phyloP scores from a whole-genome alignment of 2,113 vertebrate genomes.

The Catharus bicknelli region DNA sequence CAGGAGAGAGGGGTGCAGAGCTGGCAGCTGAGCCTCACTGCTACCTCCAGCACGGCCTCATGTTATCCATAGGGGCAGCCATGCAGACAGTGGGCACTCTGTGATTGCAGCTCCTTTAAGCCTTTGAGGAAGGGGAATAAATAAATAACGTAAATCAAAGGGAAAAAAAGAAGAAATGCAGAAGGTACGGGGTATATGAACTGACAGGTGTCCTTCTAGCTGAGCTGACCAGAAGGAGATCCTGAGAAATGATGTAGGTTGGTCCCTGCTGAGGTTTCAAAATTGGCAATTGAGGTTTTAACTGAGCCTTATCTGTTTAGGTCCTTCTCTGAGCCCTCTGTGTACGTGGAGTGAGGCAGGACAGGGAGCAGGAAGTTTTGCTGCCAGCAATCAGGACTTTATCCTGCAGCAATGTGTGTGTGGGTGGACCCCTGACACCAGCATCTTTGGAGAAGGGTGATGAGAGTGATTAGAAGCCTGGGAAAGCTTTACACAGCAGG shows the following conservation, averaged over 20 bases:
- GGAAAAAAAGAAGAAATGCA: background rate
- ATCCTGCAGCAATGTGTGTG: slow-evolving; percentile 24
- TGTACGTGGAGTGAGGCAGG: background rate
- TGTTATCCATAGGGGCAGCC: background rate
- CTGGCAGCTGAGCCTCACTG: background rate
- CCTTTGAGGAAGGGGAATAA: background rate
- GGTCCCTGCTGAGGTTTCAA: background rate
- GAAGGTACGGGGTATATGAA: background rate
- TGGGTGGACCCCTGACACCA: slow-evolving; percentile 62
- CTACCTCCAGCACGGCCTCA: background rate
- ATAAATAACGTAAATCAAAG: background rate
- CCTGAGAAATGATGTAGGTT: background rate
- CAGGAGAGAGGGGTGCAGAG: background rate
- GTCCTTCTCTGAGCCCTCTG: background rate
- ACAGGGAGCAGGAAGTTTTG: background rate
- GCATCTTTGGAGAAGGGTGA: background rate
- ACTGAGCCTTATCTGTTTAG: background rate
- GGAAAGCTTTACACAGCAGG: slow-evolving; percentile 11
- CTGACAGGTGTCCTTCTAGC: background rate
- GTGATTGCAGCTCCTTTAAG: background rate
- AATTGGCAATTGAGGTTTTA: background rate
- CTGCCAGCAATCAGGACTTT: slow-evolving; percentile 5
- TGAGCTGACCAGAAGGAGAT: background rate
- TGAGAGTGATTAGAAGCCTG: slow-evolving; percentile 41
- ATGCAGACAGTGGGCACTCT: background rate